Evolutionary conservation across 2,888 invertebrate genomes (phyloP), one percentile per base, ranked within the genome.

Genomic region (Ditula angustiorana): DNA sequence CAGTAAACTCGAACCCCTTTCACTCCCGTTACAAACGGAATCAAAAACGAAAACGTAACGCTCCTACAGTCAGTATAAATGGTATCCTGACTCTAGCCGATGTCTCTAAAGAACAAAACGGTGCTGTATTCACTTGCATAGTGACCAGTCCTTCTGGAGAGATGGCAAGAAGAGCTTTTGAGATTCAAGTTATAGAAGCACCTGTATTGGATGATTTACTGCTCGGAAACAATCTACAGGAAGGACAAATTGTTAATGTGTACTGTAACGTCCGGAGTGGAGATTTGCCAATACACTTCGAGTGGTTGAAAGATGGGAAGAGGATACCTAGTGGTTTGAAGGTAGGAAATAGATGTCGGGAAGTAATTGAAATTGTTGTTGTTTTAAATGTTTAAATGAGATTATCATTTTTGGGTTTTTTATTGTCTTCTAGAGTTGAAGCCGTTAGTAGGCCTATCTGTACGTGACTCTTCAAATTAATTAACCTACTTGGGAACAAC

Each of bases 211-310:
- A 97, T 81, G 96, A 97, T 56, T 95, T 98, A 78, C 93, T 94
- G 30, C 95, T 98, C 74, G 97, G 97, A 0, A 94, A 95, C 59
- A 96, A 96, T 80, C 93, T 97, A 0, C 96, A 96, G 84, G 96
- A 98, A 90, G 96, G 97, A 49, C 96, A 97, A 81, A 94, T 97
- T 72, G 96, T 96, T 26, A 96, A 97, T 83, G 96, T 97, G 52
- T 96, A 97, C 52, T 97, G 97, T 80, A 96, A 96, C 73, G 95
- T 97, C 0, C 95, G 95, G 49, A 93, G 94, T 56, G 95, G 95
- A 8, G 95, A 95, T 80, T 87, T 95, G 87, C 95, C 95, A 46
- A 95, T 95, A 74, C 95, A 95, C 85, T 95, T 95, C 77, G 94
- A 94, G 67, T 95, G 95, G 95, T 86, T 95, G 74, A 95, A 95